Evolutionary conservation across 2,113 vertebrate genomes (phyloP), one percentile per base, ranked within the genome.

Genomic region (Gavialis gangeticus): DNA sequence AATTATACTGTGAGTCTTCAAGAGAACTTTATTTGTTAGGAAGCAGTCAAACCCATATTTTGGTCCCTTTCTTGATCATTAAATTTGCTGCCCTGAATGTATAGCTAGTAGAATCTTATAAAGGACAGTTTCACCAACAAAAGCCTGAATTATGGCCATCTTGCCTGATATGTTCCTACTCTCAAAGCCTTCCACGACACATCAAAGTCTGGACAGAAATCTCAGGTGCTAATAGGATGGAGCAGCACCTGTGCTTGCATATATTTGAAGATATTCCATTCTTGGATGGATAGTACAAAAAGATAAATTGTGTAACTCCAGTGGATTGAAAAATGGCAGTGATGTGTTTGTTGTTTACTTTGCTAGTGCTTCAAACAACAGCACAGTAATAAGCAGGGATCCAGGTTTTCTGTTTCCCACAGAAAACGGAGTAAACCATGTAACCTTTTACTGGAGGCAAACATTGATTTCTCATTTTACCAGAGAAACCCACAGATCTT

Each of bases 171-270:
- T 15, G 16, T 57, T 93, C 34, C 34, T 80, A 62, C 75, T 94
- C 76, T 92, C 63, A 93, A 79, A 88, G 85, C 54, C 12, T 96
- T 81, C 91, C 4, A 62, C 6, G 62, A 63, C 34, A 87, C 54
- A 73, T 90, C 25, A 24, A 80, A 84, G 79, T 92, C 59, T 67
- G 37, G 63, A 92, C 90, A 55, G 10, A 67, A 87, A 81, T 83
- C 76, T 95, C 67, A 63, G 73, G 73, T 92, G 81, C 10, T 63
- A 89, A 78, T 15, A 37, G 76, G 75, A 19, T 60, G 12, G 25
- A 87, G 84, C 30, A 87, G 76, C 67, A 89, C 30, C 58, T 84
- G 62, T 81, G 66, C 62, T 90, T 87, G 76, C 58, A 64, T 79
- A 64, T 10, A 17, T 58, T 85, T 91, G 54, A 66, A 88, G 34